These are phyloP conservation scores for Tachina grossa DNA, from an alignment of 2,888 invertebrate species.

Conservation along the genomic window DNA sequence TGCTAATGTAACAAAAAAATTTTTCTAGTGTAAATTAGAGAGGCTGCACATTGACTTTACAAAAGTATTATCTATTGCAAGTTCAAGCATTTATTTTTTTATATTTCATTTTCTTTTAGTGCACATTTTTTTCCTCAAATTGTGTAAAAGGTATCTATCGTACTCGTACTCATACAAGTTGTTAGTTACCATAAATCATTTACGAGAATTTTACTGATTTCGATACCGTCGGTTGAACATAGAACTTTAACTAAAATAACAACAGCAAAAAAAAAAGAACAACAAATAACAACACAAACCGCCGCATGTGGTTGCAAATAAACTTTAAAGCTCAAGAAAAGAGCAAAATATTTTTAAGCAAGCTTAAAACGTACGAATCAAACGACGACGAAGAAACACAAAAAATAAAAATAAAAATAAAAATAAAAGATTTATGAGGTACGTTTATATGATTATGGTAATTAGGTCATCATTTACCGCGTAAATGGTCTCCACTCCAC, in stretches of 20 bases:
- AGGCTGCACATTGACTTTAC: conserved; percentile 43
- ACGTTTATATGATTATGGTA: conserved; percentile 77
- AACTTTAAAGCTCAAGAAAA: conserved; percentile 39
- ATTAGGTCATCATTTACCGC: conserved; percentile 78
- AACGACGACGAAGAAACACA: conserved; percentile 37
- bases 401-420: conserved; percentile 36
- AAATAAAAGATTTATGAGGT: conserved; percentile 72
- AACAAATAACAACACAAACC: conserved; percentile 23
- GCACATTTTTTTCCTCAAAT: conserved; percentile 37
- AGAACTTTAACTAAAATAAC: conserved; percentile 52
- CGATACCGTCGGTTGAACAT: conserved; percentile 64
- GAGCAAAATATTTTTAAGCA: conserved; percentile 16
- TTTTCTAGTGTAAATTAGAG: conserved; percentile 44
- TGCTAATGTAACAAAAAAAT: neutral
- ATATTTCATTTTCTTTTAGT: conserved; percentile 21
- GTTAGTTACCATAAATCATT: conserved; percentile 71
- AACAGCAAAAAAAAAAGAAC: conserved; percentile 22
- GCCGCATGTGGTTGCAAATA: conserved; percentile 65
- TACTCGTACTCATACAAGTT: conserved; percentile 61
- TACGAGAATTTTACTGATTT: conserved; percentile 68
- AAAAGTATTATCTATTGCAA: conserved; percentile 61
- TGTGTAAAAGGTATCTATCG: conserved; percentile 52
- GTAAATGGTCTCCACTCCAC: conserved; percentile 70
- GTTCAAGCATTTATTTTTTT: conserved; percentile 59
- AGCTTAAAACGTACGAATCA: conserved; percentile 42